Evolutionary conservation across 1,140 invertebrate species (phyloP), one percentile per base, ranked within the genome.

Genomic region (Ooceraea biroi): DNA sequence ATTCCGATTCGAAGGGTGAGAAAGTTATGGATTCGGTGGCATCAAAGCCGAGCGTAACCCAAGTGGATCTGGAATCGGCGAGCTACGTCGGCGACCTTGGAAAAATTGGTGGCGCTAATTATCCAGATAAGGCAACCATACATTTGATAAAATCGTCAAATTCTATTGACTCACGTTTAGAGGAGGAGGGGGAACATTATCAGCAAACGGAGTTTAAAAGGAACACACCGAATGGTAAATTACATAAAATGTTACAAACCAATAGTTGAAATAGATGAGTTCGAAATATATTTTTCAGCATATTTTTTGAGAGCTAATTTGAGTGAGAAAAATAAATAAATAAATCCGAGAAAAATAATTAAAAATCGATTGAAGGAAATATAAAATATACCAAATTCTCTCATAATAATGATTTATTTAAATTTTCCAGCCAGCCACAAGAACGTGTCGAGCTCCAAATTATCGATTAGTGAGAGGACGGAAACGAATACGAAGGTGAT

Each of bases 1-100:
- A 27, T 19, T 10, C 25, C 7, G 27, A 2, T 17, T 63, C 4
- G 1, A 88, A 69, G 5, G 71, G 77, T 0, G 66, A 52, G 8
- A 19, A 65, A 14, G 55, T 88, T 4, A 69, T 88, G 2, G 83
- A 78, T 3, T 44, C 88, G 7, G 46, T 80, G 5, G 5, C 69
- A 1, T 71, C 74, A 8, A 89, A 89, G 65, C 19, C 66, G 44
- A 60, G 30, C 69, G 25, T 4, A 73, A 73, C 10, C 52, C 19
- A 73, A 36, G 4, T 25, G 10, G 22, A 44, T 44, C 14, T 30
- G 19, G 36, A 22, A 25, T 17, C 22, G 0, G 25, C 55, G 1
- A 7, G 44, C 17, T 41, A 73, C 11, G 55, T 41, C 22, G 27
- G 22, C 22, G 19, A 36, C n/a, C 17, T 71, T 11, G 68, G 57